Evolutionary conservation across 1,140 invertebrate species (phyloP), one percentile per base, ranked within the genome.

Genomic region (Drosophila navojoa): DNA sequence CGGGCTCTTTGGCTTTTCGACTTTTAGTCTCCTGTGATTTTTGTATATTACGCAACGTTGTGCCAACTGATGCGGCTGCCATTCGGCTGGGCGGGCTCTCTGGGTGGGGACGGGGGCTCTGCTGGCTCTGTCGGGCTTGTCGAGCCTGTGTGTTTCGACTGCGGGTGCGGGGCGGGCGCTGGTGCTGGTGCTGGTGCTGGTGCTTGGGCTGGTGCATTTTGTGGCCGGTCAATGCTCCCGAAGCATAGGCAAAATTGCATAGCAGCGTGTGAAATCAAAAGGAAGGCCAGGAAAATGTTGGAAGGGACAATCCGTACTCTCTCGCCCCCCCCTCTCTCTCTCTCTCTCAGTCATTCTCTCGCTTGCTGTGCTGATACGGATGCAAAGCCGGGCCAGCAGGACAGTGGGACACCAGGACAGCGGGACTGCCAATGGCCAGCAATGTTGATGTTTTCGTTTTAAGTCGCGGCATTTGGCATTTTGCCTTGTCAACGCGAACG

Each of bases 221-320:
- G 42, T 40, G 54, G 38, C 35, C 62, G 80, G 72, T 84, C 80
- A 85, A 77, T 84, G 80, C 80, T 79, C 80, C 27, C 71, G 40
- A n/a, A 35, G 71, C 71, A 61, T 71, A 71, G 69, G 69, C 69
- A 71, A 71, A 64, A 66, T 45, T 64, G 59, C 38, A 69, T 54
- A 62, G 58, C 58, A n/a, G 42, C 60, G 32, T 40, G 68, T 71
- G 68, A 71, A 71, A 71, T 71, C 68, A 71, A 71, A 71, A 71
- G 60, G 52, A 71, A 63, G 55, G 22, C 11, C 68, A 49, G 42
- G 55, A 71, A 59, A 64, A 55, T 22, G 50, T 29, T 47, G 16
- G 16, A 38, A 32, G 32, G 5, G 9, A 54, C 19, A 22, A 49
- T n/a, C 25, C 19, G 19, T 3, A 22, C 19, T 22, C 19, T 0